Percentiles rank a stretch among this genome's conserved stretches.
These are phyloP conservation scores for Catocala fraxini DNA, from an alignment of 2,888 invertebrate genomes.

Conservation along the genomic window DNA sequence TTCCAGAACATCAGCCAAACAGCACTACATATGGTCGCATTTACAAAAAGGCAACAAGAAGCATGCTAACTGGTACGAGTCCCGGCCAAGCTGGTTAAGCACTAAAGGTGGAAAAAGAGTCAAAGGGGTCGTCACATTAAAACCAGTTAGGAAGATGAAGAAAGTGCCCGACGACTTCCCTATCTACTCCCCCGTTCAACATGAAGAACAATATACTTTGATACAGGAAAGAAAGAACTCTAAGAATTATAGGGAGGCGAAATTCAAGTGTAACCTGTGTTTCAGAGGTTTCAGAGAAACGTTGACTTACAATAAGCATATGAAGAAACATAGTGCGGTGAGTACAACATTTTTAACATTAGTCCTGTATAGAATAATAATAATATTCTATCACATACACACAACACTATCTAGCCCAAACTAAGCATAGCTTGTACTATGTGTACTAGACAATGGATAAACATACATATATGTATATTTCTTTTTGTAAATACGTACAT, in stretches of 20 bases:
- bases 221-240: slow-evolving; percentile 65
- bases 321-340: slow-evolving; percentile 81
- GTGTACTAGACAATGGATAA: too few relatives aligned
- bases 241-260: slow-evolving; percentile 73
- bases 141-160: slow-evolving; percentile 54
- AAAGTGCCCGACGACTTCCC: slow-evolving; percentile 70
- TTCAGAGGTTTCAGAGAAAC: slow-evolving; percentile 72
- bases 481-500: too few relatives aligned
- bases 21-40: slow-evolving; percentile 73
- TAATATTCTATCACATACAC: too few relatives aligned
- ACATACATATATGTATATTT: too few relatives aligned
- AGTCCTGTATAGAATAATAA: too few relatives aligned
- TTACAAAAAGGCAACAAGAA: slow-evolving; percentile 64
- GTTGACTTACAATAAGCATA: slow-evolving; percentile 72
- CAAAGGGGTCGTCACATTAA: slow-evolving; percentile 51
- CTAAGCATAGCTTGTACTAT: too few relatives aligned
- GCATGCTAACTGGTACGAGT: slow-evolving; percentile 62
- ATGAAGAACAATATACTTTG: slow-evolving; percentile 73
- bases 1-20: slow-evolving; percentile 74
- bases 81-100: slow-evolving; percentile 65
- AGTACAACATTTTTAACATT: too few relatives aligned
- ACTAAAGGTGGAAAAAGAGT: slow-evolving; percentile 57
- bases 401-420: too few relatives aligned
- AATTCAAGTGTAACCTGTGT: slow-evolving; percentile 72
- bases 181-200: slow-evolving; percentile 65